These are phyloP conservation scores for Selene dorsalis DNA, from an alignment of 2,797 vertebrate genomes.

Conservation along the genomic window DNA sequence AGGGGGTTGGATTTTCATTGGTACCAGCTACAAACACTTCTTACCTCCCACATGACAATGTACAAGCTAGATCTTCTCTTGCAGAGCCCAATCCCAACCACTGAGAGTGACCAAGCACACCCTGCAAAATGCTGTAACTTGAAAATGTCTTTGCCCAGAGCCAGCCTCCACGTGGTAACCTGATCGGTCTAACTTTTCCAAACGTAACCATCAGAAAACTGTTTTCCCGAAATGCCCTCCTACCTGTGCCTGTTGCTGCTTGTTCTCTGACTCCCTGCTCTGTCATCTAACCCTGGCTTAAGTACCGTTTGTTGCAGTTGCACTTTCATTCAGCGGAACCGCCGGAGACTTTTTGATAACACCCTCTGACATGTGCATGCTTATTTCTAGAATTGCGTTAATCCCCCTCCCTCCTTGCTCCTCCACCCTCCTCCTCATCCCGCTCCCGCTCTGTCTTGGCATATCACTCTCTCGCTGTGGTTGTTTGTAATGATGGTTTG, in stretches of 20 bases:
- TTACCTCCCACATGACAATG: background rate
- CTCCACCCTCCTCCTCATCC: slow-evolving; percentile 16
- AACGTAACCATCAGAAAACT: slow-evolving; percentile 4
- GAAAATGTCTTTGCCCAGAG: no score
- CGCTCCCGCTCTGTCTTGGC: slow-evolving; percentile 63
- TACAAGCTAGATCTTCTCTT: background rate
- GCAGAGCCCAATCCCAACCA: no score
- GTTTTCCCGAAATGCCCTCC: slow-evolving; percentile 27
- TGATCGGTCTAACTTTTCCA: background rate
- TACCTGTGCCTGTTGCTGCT: slow-evolving; percentile 65
- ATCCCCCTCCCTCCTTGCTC: slow-evolving; percentile 69
- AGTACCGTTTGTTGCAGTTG: slow-evolving; percentile 68
- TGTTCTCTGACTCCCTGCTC: slow-evolving; percentile 52
- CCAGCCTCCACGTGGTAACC: no score
- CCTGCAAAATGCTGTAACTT: background rate
- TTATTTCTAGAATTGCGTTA: slow-evolving; percentile 80
- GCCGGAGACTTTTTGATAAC: slow-evolving; percentile 69
- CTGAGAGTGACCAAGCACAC: background rate
- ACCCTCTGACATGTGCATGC: slow-evolving; percentile 74
- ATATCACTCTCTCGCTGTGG: slow-evolving; percentile 73
- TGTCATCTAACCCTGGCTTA: slow-evolving; percentile 68
- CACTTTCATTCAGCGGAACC: slow-evolving; percentile 68
- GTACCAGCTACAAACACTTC: background rate
- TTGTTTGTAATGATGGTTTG: slow-evolving; percentile 79
- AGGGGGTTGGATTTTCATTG: background rate